Percentiles rank a stretch among this genome's conserved stretches.
Evolutionary conservation across 2,888 invertebrate species (phyloP).

Genomic region (Chorisops tibialis): DNA sequence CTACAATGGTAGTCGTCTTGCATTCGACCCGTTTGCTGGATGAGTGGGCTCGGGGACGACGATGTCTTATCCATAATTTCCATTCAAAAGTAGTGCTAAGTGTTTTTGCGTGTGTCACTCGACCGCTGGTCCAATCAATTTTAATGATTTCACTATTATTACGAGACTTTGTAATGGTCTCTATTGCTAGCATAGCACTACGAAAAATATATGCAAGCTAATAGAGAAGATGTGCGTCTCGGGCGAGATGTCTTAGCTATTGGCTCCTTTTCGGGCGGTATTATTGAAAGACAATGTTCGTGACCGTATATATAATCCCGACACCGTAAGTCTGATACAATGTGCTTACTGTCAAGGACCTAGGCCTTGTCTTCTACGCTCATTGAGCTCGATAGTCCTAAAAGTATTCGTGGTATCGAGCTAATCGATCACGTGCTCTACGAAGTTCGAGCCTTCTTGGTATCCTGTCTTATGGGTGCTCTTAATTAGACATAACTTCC

Average conservation of each 20-base stretch:
- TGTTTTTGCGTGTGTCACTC: conserved; percentile 8
- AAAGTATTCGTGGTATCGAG: not conserved
- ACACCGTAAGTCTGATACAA: conserved; percentile 7
- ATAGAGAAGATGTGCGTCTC: no score
- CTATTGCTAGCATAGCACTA: conserved; percentile 13
- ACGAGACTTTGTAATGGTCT: conserved; percentile 4
- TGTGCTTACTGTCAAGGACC: conserved; percentile 1
- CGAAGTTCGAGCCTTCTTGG: not conserved
- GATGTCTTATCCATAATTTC: conserved; percentile 3
- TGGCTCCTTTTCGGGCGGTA: not conserved
- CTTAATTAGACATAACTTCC: conserved; percentile 9
- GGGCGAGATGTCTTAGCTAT: no score
- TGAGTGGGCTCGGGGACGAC: not conserved
- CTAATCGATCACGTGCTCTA: conserved; percentile 10
- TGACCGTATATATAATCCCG: conserved; percentile 8
- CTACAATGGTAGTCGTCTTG: conserved; percentile 1
- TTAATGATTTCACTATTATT: conserved; percentile 15
- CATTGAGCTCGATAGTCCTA: not conserved
- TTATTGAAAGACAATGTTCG: not conserved
- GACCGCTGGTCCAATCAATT: conserved; percentile 3
- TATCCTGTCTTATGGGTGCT: no score
- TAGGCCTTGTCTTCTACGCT: not conserved
- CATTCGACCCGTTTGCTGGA: not conserved
- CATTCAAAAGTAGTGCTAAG: conserved; percentile 10
- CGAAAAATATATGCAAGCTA: not conserved